Evolutionary conservation across 1,140 invertebrate species (phyloP).

Genomic region (Drosophila nebulosa): DNA sequence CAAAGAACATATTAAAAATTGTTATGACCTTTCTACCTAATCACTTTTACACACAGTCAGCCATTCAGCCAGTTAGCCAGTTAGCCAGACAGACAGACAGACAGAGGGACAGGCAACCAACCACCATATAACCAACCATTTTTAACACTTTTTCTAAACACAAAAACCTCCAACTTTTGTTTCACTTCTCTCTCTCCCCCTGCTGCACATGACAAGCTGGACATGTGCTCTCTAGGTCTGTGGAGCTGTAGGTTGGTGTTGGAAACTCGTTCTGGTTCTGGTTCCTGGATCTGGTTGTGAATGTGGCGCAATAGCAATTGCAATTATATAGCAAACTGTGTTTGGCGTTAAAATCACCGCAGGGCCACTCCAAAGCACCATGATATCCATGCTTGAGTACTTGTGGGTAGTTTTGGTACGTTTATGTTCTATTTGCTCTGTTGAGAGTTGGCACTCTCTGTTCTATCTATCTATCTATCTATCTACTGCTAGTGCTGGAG

Average conservation of each 20-base stretch:
- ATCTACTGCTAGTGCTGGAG: neutral
- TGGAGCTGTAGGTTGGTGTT: neutral
- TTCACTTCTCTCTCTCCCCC: neutral
- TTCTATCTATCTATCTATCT: neutral
- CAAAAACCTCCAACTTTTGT: neutral
- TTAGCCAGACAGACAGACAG: neutral
- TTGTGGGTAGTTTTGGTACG: slow-evolving; percentile 15
- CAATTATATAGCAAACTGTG: slow-evolving; percentile 57
- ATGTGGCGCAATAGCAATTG: slow-evolving; percentile 45
- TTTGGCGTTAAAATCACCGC: slow-evolving; percentile 58
- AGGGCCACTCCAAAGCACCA: slow-evolving; percentile 43
- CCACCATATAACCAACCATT: neutral
- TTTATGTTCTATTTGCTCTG: slow-evolving; percentile 18
- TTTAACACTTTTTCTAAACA: neutral
- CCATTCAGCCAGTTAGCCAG: neutral
- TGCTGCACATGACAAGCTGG: slow-evolving; percentile 54
- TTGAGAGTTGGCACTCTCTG: neutral
- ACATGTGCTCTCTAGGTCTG: slow-evolving; percentile 23
- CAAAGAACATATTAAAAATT: neutral
- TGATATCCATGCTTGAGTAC: slow-evolving; percentile 2
- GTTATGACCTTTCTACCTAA: neutral
- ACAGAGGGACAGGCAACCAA: neutral
- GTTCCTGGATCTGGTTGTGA: neutral
- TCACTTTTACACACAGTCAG: neutral
- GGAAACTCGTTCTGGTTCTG: no score